A percentile compares a stretch with the other conserved stretches of the same genome.
phyloP scores from a whole-genome alignment of 2,888 invertebrate genomes.

The Epistrophe eligans region DNA sequence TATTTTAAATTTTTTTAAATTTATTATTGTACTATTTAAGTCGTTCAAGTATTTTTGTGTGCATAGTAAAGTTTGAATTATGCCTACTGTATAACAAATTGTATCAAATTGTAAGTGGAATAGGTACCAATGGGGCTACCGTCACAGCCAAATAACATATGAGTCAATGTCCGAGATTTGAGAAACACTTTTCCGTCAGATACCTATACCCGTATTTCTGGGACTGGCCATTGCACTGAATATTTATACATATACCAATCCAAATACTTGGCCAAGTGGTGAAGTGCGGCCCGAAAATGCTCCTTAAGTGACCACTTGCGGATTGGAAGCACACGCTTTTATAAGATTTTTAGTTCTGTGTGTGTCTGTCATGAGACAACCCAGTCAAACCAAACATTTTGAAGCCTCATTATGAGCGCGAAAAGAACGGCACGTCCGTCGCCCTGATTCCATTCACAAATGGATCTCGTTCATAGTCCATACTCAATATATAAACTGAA shows the following conservation, averaged over 20 bases:
- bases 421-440: slow-evolving; percentile 63
- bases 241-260: neutral
- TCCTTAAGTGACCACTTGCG: slow-evolving; percentile 59
- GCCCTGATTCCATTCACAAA: slow-evolving; percentile 67
- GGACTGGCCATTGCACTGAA: slow-evolving; percentile 24
- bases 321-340: slow-evolving; percentile 57
- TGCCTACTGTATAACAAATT: slow-evolving; percentile 8
- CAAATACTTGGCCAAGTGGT: neutral
- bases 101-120: slow-evolving; percentile 21
- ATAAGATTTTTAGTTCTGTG: slow-evolving; percentile 27
- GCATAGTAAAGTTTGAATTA: neutral
- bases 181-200: slow-evolving; percentile 75
- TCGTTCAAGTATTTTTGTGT: too few relatives aligned
- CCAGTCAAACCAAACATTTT: slow-evolving; percentile 36
- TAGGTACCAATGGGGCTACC: slow-evolving; percentile 46
- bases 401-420: slow-evolving; percentile 74
- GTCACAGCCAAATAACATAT: slow-evolving; percentile 39
- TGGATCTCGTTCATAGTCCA: slow-evolving; percentile 4
- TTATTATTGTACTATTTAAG: too few relatives aligned
- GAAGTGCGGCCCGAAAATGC: slow-evolving; percentile 13
- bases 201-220: slow-evolving; percentile 47
- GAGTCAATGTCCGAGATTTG: slow-evolving; percentile 76
- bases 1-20: too few relatives aligned
- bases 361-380: slow-evolving; percentile 57
- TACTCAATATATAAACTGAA: neutral